Conservation (phyloP, 2,888 invertebrate genomes). For the Ochropleura plecta region DNA sequence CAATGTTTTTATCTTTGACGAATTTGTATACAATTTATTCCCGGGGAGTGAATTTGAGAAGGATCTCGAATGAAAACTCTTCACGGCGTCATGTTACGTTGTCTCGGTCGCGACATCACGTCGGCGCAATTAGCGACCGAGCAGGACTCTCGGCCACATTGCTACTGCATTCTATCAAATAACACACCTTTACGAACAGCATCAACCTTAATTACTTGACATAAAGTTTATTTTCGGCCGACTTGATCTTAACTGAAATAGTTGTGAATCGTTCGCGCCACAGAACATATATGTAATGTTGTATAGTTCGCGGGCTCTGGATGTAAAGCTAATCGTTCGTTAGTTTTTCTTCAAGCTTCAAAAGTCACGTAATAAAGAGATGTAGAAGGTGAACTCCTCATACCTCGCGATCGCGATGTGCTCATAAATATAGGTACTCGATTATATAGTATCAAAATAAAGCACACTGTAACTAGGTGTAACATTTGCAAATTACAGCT, state of each 20-base stretch:
- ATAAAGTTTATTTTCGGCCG: constrained; percentile 29
- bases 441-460: background rate
- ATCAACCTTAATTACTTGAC: background rate
- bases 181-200: constrained; percentile 3
- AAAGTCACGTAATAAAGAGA: background rate
- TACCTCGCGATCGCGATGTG: background rate
- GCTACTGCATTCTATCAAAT: constrained; percentile 51
- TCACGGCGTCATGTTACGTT: constrained; percentile 11
- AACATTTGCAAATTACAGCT: constrained; percentile 18
- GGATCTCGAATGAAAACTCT: background rate
- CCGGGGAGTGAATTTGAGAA: background rate
- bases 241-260: background rate
- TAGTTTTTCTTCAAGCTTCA: constrained; percentile 43
- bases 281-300: no score
- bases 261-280: constrained; percentile 35
- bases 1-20: background rate
- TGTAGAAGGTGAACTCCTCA: constrained; percentile 12
- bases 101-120: constrained; percentile 44
- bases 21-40: constrained; percentile 32
- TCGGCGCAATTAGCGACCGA: constrained; percentile 58
- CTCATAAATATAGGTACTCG: background rate
- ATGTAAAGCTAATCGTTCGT: constrained; percentile 53
- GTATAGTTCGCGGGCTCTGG: constrained; percentile 15
- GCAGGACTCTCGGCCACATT: constrained; percentile 41
- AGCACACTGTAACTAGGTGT: background rate